Base-by-base conservation (phyloP, 2,888 invertebrate genomes). In the Drosophila quinaria region DNA sequence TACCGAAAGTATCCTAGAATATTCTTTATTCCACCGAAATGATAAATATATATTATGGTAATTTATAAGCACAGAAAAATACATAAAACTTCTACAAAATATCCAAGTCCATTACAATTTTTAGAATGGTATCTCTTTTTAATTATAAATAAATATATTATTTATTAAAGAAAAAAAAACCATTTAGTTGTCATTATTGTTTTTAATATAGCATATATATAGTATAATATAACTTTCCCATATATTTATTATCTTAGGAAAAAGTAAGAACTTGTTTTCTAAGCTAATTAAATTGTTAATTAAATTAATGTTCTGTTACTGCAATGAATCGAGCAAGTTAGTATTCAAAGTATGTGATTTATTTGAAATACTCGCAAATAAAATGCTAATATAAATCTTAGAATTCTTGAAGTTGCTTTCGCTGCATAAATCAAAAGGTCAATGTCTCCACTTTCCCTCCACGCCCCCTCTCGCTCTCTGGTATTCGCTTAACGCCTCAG, bases 401-500 rank as follows among this genome's bases (percentile, higher is more conserved):
- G 25, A 44, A 60, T 69, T 69, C 29, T 25, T 39, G 11, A 29
- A 29, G 10, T 37, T 52, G 5, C 44, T 33, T 25, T 25, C 15
- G 22, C 41, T 17, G 52, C 39, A 54, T 42, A 17, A 25, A 39
- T 59, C 35, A 19, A 61, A 62, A 61, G 66, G 66, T 52, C 64
- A 70, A 56, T 51, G 61, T 1, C 52, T 15, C 10, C 31, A 15
- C 13, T 11, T 19, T 11, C 8, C 29, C 29, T 25, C 25, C 47
- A 50, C 42, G 8, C 15, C 19, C n/a, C 9, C 50, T n/a, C n/a
- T 4, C 10, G 5, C 49, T 1, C 50, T 10, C 29, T 4, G 5
- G 31, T 1, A 5, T n/a, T 4, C 29, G 22, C 22, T 19, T 49
- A 54, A 66, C 44, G 60, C 62, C 33, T 56, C 55, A 60, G 46